Evolutionary conservation across 2,113 vertebrate genomes (phyloP).

Genomic region (Oreamnos americanus): DNA sequence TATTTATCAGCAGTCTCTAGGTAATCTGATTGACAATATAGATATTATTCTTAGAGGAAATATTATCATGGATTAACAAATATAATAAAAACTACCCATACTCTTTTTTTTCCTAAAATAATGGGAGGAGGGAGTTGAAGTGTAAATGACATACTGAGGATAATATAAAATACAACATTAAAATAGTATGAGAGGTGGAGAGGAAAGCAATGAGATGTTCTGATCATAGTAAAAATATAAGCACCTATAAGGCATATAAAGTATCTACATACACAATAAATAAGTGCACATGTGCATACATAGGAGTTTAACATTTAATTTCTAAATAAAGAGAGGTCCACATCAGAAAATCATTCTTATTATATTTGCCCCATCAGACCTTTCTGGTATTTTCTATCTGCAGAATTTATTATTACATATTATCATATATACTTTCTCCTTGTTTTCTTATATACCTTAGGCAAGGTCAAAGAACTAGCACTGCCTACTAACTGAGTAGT

Average conservation of each 20-base stretch:
- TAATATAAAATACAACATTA: neutral
- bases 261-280: neutral
- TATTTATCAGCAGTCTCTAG: neutral
- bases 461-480: neutral
- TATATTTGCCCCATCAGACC: neutral
- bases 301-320: neutral
- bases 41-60: neutral
- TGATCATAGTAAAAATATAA: neutral
- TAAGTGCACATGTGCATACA: neutral
- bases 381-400: neutral
- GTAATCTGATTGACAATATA: neutral
- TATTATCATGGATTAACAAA: neutral
- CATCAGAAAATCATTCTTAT: neutral
- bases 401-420: neutral
- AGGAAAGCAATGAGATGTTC: neutral
- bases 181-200: neutral
- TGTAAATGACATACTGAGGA: neutral
- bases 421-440: neutral
- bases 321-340: neutral
- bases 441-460: neutral
- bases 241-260: neutral
- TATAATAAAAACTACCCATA: neutral
- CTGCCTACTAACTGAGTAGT: neutral
- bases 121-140: neutral
- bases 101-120: neutral